Conservation (phyloP, 2,797 vertebrate species). For the Cichlasoma orientale region DNA sequence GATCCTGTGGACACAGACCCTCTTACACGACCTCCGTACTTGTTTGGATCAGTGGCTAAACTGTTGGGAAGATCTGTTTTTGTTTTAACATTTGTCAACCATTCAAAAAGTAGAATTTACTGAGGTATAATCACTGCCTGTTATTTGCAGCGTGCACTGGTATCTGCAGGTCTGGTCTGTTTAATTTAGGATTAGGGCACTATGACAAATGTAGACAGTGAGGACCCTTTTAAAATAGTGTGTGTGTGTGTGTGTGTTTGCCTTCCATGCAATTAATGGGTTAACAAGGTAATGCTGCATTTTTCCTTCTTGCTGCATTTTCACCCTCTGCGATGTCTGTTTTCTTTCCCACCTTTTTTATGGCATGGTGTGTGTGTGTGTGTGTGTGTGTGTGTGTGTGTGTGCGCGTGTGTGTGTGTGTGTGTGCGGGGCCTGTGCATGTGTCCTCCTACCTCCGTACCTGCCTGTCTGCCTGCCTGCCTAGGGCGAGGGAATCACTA, state of each 20-base stretch:
- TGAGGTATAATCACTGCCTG: no score
- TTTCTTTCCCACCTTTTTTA: conserved; percentile 82
- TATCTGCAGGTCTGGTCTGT: no score
- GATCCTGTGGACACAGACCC: no score
- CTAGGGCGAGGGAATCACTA: conserved; percentile 98
- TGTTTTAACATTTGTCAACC: not conserved
- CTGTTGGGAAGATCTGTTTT: not conserved
- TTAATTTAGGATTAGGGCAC: not conserved
- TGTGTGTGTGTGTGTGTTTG: not conserved
- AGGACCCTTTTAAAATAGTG: not conserved
- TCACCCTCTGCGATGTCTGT: conserved; percentile 78
- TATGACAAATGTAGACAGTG: not conserved
- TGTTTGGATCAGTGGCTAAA: not conserved
- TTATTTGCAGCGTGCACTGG: not conserved
- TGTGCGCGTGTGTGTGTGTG: conserved; percentile 63
- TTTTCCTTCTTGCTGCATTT: conserved; percentile 74
- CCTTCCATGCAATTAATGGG: conserved; percentile 31
- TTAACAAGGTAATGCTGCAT: conserved; percentile 64
- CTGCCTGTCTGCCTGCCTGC: conserved; percentile 86
- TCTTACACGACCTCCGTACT: not conserved
- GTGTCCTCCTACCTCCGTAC: conserved; percentile 81
- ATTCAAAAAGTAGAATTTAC: not conserved
- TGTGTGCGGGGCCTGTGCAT: conserved; percentile 81
- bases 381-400: conserved; percentile 75
- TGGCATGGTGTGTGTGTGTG: conserved; percentile 78